Evolutionary conservation across 1,140 invertebrate genomes (phyloP), one percentile per base, ranked within the genome.

Genomic region (Pseudomyrmex gracilis): DNA sequence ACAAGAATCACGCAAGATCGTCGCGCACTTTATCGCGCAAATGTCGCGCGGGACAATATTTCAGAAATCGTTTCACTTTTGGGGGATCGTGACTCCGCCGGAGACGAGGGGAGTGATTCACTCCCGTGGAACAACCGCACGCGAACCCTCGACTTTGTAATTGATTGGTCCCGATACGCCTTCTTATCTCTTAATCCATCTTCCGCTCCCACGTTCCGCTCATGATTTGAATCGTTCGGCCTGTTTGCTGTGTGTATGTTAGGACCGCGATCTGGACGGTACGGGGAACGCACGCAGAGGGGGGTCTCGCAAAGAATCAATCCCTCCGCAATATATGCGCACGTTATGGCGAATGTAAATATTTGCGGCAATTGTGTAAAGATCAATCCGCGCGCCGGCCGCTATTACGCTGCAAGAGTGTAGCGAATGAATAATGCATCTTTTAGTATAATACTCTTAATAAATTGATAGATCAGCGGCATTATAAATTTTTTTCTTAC

Each of bases 111-210:
- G 74, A 74, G 84, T 90, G 86, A 90, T 90, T 90, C 83, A 90
- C 64, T 87, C 85, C 57, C 55, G 73, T 80, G 60, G 60, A 80
- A 80, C 15, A 34, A 61, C 13, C 80, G 55, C 64, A 73, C 87
- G 63, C 68, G 83, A 87, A 91, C 90, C 90, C 89, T 91, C 92
- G 91, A 93, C 90, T 91, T 86, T 74, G 90, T 93, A 93, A 93
- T 93, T 93, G 92, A 93, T 93, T 92, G 92, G 90, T 92, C 89
- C 88, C 90, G 92, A 93, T 93, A 93, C 92, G 93, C 91, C 92
- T 93, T 90, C 91, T 92, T 92, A 93, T 93, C 91, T 91, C 88
- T 90, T 91, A 91, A 93, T 92, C 89, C 91, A 91, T 93, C 92
- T 91, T 85, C 86, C 67, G 85, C 87, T 91, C 86, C 90, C 86